phyloP scores from a whole-genome alignment of 2,797 vertebrate genomes.

The Acomys russatus region DNA sequence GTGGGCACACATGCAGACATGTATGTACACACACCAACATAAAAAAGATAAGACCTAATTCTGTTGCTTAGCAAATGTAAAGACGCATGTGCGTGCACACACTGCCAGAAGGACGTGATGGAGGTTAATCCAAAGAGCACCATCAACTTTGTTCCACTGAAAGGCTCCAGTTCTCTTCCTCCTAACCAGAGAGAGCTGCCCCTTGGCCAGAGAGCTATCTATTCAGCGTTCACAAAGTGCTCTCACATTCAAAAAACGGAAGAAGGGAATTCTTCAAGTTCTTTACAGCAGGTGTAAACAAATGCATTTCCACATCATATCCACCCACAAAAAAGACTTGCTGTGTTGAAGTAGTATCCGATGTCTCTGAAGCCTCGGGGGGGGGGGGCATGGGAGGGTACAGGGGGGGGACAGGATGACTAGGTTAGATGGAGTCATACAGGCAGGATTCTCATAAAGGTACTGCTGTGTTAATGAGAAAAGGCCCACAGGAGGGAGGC shows the following conservation, averaged over 20 bases:
- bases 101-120: background rate
- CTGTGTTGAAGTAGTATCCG: background rate
- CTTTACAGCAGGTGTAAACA: background rate
- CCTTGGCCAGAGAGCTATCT: background rate
- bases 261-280: background rate
- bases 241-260: background rate
- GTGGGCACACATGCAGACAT: background rate
- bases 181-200: background rate
- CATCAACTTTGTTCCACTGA: background rate
- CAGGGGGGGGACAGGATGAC: background rate
- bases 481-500: background rate
- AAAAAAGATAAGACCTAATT: background rate
- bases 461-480: background rate
- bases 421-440: background rate
- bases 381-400: too few species aligned
- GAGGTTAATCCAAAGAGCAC: background rate
- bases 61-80: background rate
- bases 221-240: background rate
- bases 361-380: background rate
- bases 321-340: background rate
- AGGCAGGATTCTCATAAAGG: background rate
- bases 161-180: background rate
- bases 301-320: background rate
- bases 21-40: background rate
- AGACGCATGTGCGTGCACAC: background rate